phyloP scores from a whole-genome alignment of 2,888 invertebrate genomes.

The Amiota mariae region DNA sequence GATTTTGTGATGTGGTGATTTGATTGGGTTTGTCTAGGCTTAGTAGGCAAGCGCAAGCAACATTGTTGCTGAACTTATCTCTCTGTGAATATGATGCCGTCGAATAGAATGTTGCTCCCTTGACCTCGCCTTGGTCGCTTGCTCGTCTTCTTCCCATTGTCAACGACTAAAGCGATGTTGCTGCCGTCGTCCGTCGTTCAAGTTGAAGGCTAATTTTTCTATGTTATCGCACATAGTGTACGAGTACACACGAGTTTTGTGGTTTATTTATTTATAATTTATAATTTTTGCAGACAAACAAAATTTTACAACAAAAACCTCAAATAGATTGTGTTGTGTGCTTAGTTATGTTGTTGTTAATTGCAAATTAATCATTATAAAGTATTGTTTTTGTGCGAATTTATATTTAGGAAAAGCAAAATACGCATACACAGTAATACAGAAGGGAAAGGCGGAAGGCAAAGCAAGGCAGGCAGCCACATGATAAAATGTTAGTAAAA shows the following conservation, averaged over 20 bases:
- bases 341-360: background rate
- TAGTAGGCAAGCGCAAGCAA: too few species aligned
- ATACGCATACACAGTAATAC: too few species aligned
- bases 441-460: too few species aligned
- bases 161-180: background rate
- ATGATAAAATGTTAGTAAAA: background rate
- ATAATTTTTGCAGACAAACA: background rate
- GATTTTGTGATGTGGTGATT: too few species aligned
- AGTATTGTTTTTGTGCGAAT: too few species aligned
- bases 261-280: background rate
- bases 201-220: background rate
- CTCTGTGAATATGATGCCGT: too few species aligned
- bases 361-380: background rate
- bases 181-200: background rate
- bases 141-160: background rate
- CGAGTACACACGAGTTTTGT: slow-evolving; percentile 1
- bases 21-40: too few species aligned
- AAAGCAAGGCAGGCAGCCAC: background rate
- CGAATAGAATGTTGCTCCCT: too few species aligned
- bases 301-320: background rate
- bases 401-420: background rate
- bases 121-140: background rate
- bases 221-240: background rate
- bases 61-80: too few species aligned
- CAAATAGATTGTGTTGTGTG: background rate